phyloP scores from a whole-genome alignment of 2,888 invertebrate species.

The Diploptera punctata region DNA sequence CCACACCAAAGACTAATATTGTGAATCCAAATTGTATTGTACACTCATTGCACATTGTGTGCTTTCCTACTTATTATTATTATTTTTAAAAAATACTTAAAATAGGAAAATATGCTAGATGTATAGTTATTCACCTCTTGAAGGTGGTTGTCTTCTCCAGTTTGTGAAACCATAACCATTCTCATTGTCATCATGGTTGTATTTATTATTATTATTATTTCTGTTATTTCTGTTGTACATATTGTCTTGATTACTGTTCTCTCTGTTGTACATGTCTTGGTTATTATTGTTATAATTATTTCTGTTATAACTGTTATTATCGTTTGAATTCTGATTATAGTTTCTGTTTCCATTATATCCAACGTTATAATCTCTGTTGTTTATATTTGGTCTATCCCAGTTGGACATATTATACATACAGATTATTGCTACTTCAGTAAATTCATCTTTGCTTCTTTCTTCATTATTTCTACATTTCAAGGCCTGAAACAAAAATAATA shows the following conservation, averaged over 20 bases:
- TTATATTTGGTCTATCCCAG: constrained; percentile 4
- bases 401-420: constrained; percentile 27
- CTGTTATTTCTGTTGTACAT: not conserved
- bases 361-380: not conserved
- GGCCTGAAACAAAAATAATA: too few relatives aligned
- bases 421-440: constrained; percentile 12
- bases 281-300: not conserved
- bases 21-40: too few relatives aligned
- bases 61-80: too few relatives aligned
- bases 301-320: not conserved
- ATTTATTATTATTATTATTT: not conserved
- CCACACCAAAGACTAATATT: too few relatives aligned
- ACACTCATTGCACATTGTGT: too few relatives aligned
- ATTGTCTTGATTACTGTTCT: not conserved
- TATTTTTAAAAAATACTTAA: too few relatives aligned
- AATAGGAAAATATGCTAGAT: too few relatives aligned
- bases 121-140: too few relatives aligned
- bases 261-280: not conserved
- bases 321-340: not conserved
- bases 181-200: too few relatives aligned
- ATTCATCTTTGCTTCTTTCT: constrained; percentile 21
- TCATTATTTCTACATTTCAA: constrained; percentile 29
- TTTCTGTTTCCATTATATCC: not conserved
- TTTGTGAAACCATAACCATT: too few relatives aligned
- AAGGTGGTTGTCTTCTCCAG: too few relatives aligned